These are phyloP conservation scores for Metopia argyrocephala DNA, from an alignment of 2,888 invertebrate genomes.

Conservation along the genomic window DNA sequence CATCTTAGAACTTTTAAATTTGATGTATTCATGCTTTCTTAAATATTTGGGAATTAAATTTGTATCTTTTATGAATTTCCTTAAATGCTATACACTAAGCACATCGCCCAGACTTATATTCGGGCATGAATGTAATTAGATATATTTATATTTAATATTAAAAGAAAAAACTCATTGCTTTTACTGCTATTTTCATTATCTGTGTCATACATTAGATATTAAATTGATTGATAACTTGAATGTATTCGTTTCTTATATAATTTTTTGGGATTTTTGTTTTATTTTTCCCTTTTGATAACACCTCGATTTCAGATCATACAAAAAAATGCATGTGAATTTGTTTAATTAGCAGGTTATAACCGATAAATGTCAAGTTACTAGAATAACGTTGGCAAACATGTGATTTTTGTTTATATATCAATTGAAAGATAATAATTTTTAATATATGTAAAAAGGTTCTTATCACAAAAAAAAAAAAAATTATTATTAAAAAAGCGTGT, in stretches of 20 bases:
- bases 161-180: background rate
- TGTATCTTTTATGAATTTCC: too few relatives aligned
- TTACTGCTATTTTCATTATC: background rate
- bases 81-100: too few relatives aligned
- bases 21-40: too few relatives aligned
- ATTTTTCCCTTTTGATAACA: background rate
- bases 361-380: background rate
- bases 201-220: conserved; percentile 1
- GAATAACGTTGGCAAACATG: conserved; percentile 16
- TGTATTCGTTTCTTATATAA: background rate
- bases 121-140: too few relatives aligned
- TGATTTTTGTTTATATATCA: conserved; percentile 2
- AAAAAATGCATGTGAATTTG: conserved; percentile 29
- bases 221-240: conserved; percentile 29
- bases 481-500: too few relatives aligned
- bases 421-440: background rate
- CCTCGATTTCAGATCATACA: background rate
- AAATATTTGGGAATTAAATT: too few relatives aligned
- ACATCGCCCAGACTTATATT: too few relatives aligned
- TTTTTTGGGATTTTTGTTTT: background rate
- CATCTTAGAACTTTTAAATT: too few relatives aligned
- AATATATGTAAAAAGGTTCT: background rate
- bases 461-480: background rate
- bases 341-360: conserved; percentile 8
- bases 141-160: background rate